Conservation (phyloP, 2,113 vertebrate species). For the Hippocampus mohnikei region DNA sequence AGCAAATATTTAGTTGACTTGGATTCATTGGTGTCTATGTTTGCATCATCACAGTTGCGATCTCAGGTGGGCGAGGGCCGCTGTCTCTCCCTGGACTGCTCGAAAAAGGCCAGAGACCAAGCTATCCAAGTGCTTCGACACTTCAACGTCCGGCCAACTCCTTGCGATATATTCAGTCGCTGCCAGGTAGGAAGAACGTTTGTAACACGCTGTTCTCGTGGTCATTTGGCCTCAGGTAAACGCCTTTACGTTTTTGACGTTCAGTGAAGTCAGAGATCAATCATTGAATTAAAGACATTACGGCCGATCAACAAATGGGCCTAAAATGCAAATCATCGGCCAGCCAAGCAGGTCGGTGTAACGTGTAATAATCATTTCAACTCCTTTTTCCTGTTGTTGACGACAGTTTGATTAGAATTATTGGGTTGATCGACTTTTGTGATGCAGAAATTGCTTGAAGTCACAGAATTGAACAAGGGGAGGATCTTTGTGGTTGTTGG, state of each 20-base stretch:
- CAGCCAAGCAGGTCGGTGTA: too few species aligned
- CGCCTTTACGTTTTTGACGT: too few species aligned
- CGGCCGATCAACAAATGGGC: too few species aligned
- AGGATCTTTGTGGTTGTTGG: neutral
- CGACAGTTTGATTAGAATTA: too few species aligned
- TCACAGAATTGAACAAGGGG: too few species aligned
- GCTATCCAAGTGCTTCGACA: constrained; percentile 77
- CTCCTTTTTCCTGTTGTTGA: too few species aligned
- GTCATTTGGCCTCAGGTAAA: neutral
- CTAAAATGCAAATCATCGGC: too few species aligned
- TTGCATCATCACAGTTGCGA: constrained; percentile 66
- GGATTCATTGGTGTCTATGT: neutral
- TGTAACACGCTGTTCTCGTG: neutral
- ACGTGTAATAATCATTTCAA: too few species aligned
- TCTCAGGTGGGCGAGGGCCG: constrained; percentile 84
- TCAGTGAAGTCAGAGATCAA: too few species aligned
- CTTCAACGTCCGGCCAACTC: constrained; percentile 75
- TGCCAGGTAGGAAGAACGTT: constrained; percentile 77
- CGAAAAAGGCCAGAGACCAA: constrained; percentile 81
- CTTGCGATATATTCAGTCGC: constrained; percentile 80
- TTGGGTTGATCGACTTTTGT: too few species aligned
- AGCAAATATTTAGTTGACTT: neutral
- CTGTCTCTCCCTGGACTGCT: constrained; percentile 80
- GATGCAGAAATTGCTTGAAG: too few species aligned
- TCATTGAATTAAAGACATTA: too few species aligned